Evolutionary conservation across 1,140 invertebrate species (phyloP).

Genomic region (Drosophila pandora): DNA sequence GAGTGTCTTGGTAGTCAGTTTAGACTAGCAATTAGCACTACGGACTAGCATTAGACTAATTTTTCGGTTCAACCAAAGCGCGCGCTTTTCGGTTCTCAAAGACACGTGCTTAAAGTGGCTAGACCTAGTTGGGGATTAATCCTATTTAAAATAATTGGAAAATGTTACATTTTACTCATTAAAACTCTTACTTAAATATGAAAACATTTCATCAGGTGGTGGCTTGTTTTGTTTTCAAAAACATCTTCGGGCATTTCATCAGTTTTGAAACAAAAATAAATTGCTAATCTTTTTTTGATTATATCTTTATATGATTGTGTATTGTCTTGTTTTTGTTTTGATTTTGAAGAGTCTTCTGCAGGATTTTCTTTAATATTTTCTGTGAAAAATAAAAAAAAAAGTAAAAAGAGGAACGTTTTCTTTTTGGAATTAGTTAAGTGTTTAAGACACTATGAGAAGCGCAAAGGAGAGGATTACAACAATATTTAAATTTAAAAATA

Average conservation of each 20-base stretch:
- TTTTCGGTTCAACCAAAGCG: constrained; percentile 15
- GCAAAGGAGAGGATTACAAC: too few species aligned
- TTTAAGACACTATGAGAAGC: too few species aligned
- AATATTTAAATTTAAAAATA: too few species aligned
- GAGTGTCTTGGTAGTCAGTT: constrained; percentile 41
- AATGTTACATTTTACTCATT: too few species aligned
- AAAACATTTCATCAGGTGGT: background rate
- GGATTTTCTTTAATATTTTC: background rate
- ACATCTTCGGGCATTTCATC: background rate
- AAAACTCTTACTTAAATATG: too few species aligned
- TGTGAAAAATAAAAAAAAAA: background rate
- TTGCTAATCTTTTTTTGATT: background rate
- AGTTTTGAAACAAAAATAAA: background rate
- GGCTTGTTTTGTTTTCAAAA: background rate
- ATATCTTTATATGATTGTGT: background rate
- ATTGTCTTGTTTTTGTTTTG: background rate
- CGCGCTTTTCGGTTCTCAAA: constrained; percentile 20
- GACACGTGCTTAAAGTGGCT: constrained; percentile 33
- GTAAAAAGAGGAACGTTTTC: too few species aligned
- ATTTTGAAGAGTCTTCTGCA: too few species aligned
- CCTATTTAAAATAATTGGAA: too few species aligned
- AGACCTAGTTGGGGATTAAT: too few species aligned
- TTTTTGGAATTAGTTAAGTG: too few species aligned
- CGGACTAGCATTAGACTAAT: constrained; percentile 5
- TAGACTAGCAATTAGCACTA: constrained; percentile 42